These are phyloP conservation scores for Micromys minutus DNA, from an alignment of 2,113 vertebrate species.

Conservation along the genomic window DNA sequence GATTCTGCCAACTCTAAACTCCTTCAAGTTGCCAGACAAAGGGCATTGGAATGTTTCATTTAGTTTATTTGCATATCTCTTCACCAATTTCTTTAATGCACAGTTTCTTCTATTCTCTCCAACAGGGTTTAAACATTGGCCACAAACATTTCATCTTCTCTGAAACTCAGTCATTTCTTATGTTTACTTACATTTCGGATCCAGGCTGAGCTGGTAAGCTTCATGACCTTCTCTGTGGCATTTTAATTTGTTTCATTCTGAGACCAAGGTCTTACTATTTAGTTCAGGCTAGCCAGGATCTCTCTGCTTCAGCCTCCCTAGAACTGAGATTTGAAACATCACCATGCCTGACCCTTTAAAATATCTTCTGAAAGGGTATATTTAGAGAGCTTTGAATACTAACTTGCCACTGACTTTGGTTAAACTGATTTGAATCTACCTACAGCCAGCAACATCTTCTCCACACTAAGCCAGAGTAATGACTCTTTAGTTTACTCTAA, in stretches of 20 bases:
- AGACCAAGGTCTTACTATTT: neutral
- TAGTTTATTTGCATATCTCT: neutral
- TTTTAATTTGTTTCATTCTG: neutral
- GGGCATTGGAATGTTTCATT: neutral
- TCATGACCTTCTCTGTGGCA: neutral
- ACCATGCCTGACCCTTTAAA: neutral
- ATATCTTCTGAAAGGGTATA: neutral
- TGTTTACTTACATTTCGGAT: neutral
- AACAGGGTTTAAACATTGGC: neutral
- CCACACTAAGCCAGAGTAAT: neutral
- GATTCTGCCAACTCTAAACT: neutral
- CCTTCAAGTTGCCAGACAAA: neutral
- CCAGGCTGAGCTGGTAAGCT: neutral
- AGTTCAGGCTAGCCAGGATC: neutral
- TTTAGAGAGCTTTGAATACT: conserved; percentile 24
- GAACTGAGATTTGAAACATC: neutral
- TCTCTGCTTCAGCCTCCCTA: neutral
- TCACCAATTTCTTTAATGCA: neutral
- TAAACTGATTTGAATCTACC: neutral
- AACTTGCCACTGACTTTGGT: neutral
- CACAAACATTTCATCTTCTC: neutral
- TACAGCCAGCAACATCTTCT: neutral
- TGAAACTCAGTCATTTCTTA: neutral
- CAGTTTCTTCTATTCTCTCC: neutral
- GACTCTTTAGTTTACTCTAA: neutral